phyloP scores from a whole-genome alignment of 2,888 invertebrate genomes.

The Dryadula phaetusa region DNA sequence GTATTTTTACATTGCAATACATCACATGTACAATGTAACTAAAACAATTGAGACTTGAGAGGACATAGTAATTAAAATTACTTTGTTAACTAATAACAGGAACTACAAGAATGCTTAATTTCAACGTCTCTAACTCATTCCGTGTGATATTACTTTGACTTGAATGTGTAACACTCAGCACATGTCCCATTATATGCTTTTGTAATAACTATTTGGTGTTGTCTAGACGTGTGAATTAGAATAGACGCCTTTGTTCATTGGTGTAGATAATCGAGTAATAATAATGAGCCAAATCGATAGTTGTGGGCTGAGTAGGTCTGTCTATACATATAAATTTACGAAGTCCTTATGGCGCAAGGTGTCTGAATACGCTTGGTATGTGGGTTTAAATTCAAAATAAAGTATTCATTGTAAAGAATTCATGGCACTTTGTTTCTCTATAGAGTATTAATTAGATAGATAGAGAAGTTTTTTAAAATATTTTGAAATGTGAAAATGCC shows the following conservation, averaged over 20 bases:
- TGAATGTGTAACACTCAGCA: not conserved
- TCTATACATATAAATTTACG: not conserved
- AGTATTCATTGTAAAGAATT: too few relatives aligned
- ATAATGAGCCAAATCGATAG: not conserved
- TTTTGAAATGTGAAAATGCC: too few relatives aligned
- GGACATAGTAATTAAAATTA: conserved; percentile 11
- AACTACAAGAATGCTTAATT: conserved; percentile 28
- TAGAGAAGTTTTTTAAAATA: too few relatives aligned
- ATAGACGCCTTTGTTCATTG: not conserved
- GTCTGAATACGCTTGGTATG: not conserved
- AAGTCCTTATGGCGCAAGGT: not conserved
- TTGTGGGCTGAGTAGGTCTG: not conserved
- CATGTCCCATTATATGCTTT: conserved; percentile 7
- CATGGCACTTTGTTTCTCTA: too few relatives aligned
- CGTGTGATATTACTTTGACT: conserved; percentile 12
- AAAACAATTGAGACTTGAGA: conserved; percentile 1
- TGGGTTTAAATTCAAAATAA: too few relatives aligned
- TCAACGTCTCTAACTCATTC: conserved; percentile 14
- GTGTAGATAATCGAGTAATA: not conserved
- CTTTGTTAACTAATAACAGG: conserved; percentile 16
- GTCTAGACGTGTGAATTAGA: conserved; percentile 7
- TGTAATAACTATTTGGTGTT: not conserved
- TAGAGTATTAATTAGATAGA: too few relatives aligned
- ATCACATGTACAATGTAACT: not conserved
- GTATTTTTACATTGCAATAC: not conserved